Percentiles rank a stretch among this genome's conserved stretches.
Evolutionary conservation across 2,113 vertebrate species (phyloP).

Genomic region (Ptyas mucosa): DNA sequence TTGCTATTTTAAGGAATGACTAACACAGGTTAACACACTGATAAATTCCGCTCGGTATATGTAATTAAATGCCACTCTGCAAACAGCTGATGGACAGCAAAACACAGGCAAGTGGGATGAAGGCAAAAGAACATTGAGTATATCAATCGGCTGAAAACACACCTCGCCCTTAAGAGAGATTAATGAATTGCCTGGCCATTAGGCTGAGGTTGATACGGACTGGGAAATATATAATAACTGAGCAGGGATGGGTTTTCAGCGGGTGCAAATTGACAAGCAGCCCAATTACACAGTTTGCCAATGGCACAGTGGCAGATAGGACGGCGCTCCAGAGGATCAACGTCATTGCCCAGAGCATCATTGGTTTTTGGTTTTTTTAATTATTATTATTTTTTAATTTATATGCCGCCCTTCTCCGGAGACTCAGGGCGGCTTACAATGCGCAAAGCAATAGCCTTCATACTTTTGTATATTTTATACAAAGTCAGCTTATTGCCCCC

Average conservation of each 20-base stretch:
- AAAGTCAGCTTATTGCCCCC: no score
- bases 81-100: background rate
- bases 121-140: background rate
- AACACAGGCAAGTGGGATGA: background rate
- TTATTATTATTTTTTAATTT: no score
- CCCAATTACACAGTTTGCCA: no score
- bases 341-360: no score
- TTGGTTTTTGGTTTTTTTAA: no score
- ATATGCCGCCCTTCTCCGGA: no score
- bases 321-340: no score
- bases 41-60: background rate
- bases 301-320: no score
- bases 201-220: constrained; percentile 2
- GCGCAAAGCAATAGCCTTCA: no score
- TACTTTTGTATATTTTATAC: no score
- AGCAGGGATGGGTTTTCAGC: background rate
- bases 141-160: background rate
- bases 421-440: no score
- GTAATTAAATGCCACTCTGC: background rate
- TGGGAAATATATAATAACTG: background rate
- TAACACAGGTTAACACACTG: background rate
- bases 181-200: background rate
- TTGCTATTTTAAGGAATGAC: background rate
- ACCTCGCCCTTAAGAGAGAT: constrained; percentile 3
- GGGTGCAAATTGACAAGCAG: background rate